phyloP scores from a whole-genome alignment of 2,113 vertebrate species.

The Engraulis encrasicolus region DNA sequence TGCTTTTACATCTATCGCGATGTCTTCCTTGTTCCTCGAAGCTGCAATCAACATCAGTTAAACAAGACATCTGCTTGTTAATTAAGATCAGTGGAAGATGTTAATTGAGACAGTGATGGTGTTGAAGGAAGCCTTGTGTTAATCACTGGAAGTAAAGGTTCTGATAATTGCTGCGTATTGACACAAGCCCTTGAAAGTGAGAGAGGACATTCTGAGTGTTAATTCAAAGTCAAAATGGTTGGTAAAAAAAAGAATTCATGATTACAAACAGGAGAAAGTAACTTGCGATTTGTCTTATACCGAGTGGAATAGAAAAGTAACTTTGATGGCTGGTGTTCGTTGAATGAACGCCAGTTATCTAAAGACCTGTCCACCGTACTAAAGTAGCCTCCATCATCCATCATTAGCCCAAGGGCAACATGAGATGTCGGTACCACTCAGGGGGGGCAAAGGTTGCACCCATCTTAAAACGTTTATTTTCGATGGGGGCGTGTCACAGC shows the following conservation, averaged over 20 bases:
- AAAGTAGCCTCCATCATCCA: no score
- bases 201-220: neutral
- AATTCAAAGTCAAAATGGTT: neutral
- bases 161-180: slow-evolving; percentile 1
- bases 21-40: slow-evolving; percentile 65
- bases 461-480: no score
- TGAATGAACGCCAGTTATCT: no score
- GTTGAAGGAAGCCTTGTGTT: slow-evolving; percentile 56
- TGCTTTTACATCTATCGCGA: slow-evolving; percentile 38
- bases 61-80: slow-evolving; percentile 70
- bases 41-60: slow-evolving; percentile 73
- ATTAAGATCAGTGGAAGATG: slow-evolving; percentile 67
- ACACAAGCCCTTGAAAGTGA: neutral
- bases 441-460: no score
- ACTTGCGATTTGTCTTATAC: neutral
- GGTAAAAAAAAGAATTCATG: neutral
- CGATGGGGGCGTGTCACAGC: no score
- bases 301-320: no score
- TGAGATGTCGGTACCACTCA: no score
- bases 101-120: slow-evolving; percentile 66
- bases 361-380: no score
- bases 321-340: no score
- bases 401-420: no score
- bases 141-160: slow-evolving; percentile 62
- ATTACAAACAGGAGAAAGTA: neutral